phyloP scores from a whole-genome alignment of 2,113 vertebrate species.

The Protobothrops mucrosquamatus region DNA sequence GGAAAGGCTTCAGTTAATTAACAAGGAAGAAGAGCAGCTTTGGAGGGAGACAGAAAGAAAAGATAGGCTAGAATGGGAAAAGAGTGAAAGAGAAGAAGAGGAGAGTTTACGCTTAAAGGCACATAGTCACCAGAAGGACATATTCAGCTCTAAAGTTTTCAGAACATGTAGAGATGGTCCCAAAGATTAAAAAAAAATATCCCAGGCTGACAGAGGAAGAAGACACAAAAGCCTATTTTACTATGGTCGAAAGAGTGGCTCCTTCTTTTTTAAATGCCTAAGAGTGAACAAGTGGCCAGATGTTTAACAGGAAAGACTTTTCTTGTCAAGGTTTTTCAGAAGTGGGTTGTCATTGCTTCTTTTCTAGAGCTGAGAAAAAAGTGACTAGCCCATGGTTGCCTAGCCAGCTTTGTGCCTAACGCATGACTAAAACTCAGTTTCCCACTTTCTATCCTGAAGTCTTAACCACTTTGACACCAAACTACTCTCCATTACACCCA shows the following conservation, averaged over 20 bases:
- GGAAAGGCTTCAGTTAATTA: too few species aligned
- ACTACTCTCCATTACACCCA: background rate
- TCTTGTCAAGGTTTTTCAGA: background rate
- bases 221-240: background rate
- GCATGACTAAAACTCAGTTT: background rate
- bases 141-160: background rate
- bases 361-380: background rate
- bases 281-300: background rate
- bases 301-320: background rate
- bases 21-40: too few species aligned
- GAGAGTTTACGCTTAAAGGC: background rate
- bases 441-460: background rate
- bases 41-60: too few species aligned
- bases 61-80: background rate
- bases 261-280: background rate
- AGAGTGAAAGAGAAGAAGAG: background rate
- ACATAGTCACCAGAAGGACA: background rate
- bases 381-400: background rate
- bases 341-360: background rate
- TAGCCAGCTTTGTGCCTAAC: background rate
- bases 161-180: background rate
- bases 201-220: background rate
- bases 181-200: background rate
- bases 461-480: background rate
- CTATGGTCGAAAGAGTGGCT: background rate